Evolutionary conservation across 2,797 vertebrate species (phyloP), one percentile per base, ranked within the genome.

Genomic region (Acrossocheilus fasciatus): DNA sequence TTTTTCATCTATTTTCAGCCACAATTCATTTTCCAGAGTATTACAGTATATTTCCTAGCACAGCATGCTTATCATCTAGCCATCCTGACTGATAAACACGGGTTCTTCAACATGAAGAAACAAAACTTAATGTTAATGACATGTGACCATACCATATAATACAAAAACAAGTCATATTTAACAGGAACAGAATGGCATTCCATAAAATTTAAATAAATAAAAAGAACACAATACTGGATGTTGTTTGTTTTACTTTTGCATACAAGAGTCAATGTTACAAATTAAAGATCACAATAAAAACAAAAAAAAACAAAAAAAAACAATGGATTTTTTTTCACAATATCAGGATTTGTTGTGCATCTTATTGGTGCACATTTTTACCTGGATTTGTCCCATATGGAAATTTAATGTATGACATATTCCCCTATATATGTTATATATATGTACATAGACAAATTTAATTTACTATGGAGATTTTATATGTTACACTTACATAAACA

Each of bases 21-120:
- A 47, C n/a, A 66, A 15, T 78, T 78, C 34, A 52, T 76, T 20
- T 54, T 76, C 7, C 34, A 77, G 11, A 57, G 50, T 23, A 57
- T 59, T 78, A 43, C 54, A 43, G 7, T 41, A 59, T 78, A 78
- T 62, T 59, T 78, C 36, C 20, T 62, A 17, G 76, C 76, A 78
- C 76, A 62, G 54, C 54, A 62, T 59, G 54, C 54, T 1, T 43
- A 17, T 59, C 23, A 4, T 78, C 54, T 59, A 41, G 52, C 36
- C 23, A 17, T 59, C 12, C 54, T 14, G 9, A 78, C 12, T 41
- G 52, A 59, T 26, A 59, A 41, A 41, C 7, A 59, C 1, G 2
- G 23, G n/a, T 41, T 78, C 30, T 57, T 57, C 47, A 54, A 77
- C 50, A 57, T 59, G 6, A 23, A 77, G 70, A 2, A 47, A 34